Conservation (phyloP, 2,888 invertebrate genomes). For the Acanthosoma haemorrhoidale region DNA sequence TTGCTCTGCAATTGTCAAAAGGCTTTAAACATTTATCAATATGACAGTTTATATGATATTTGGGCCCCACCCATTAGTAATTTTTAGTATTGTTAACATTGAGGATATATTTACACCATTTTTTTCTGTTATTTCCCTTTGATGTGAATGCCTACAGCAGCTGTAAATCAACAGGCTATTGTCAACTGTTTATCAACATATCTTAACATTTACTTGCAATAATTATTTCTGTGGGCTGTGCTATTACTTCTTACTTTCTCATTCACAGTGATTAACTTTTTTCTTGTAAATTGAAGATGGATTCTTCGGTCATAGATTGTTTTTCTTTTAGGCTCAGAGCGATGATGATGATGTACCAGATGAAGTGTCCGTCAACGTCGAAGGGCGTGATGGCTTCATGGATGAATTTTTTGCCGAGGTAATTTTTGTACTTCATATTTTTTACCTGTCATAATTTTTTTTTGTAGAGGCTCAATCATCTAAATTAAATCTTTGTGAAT, state of each 20-base stretch:
- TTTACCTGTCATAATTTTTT: not conserved
- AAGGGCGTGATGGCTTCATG: conserved; percentile 91
- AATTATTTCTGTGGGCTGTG: not conserved
- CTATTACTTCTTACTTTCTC: not conserved
- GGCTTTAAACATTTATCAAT: no score
- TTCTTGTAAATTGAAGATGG: not conserved
- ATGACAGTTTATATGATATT: no score
- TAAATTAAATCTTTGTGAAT: no score
- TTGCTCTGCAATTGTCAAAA: no score
- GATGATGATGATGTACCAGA: conserved; percentile 94
- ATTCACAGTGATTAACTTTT: not conserved
- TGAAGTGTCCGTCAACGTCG: conserved; percentile 93
- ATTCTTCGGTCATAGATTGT: conserved; percentile 35
- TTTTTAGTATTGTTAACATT: not conserved
- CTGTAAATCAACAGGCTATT: conserved; percentile 16
- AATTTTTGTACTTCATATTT: conserved; percentile 41
- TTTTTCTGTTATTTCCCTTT: not conserved
- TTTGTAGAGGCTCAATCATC: no score
- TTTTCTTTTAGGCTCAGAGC: conserved; percentile 79
- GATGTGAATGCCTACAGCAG: not conserved
- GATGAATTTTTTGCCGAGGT: conserved; percentile 99
- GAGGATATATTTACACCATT: not conserved
- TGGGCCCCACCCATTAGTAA: conserved; percentile 28
- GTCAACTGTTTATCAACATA: not conserved
- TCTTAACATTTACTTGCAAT: not conserved